Percentiles rank a stretch among this genome's conserved stretches.
Conservation (phyloP, 2,888 invertebrate genomes). For the Bombylius discolor region DNA sequence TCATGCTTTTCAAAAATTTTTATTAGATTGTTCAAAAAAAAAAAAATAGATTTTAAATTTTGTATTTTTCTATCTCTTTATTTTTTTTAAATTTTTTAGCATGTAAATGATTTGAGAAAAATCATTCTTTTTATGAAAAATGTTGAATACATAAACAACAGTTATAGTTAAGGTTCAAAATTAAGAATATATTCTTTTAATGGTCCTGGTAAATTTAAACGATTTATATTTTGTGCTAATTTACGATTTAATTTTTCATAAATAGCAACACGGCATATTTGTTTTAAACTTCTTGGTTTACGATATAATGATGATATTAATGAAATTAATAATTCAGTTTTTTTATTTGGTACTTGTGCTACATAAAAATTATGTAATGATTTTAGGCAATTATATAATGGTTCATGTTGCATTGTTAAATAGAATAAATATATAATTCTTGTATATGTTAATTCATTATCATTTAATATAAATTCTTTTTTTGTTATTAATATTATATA, state of each 20-base stretch:
- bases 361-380: constrained; percentile 50
- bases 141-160: background rate
- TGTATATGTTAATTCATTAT: constrained; percentile 49
- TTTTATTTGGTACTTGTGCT: constrained; percentile 48
- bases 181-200: constrained; percentile 56
- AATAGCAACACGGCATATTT: constrained; percentile 55
- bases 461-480: constrained; percentile 48
- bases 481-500: constrained; percentile 57
- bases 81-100: constrained; percentile 6
- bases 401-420: constrained; percentile 52
- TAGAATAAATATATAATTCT: constrained; percentile 53
- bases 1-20: too few relatives aligned
- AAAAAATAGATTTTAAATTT: too few relatives aligned
- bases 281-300: constrained; percentile 56
- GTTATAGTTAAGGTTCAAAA: constrained; percentile 40
- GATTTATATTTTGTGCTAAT: constrained; percentile 50
- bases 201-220: constrained; percentile 52
- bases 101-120: constrained; percentile 1
- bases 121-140: background rate
- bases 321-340: constrained; percentile 47
- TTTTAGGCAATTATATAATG: constrained; percentile 54
- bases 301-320: constrained; percentile 51
- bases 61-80: too few relatives aligned
- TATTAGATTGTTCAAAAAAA: too few relatives aligned
- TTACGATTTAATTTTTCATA: constrained; percentile 51